These are phyloP conservation scores for Taphrorychus bicolor DNA, from an alignment of 2,888 invertebrate genomes.

Conservation along the genomic window DNA sequence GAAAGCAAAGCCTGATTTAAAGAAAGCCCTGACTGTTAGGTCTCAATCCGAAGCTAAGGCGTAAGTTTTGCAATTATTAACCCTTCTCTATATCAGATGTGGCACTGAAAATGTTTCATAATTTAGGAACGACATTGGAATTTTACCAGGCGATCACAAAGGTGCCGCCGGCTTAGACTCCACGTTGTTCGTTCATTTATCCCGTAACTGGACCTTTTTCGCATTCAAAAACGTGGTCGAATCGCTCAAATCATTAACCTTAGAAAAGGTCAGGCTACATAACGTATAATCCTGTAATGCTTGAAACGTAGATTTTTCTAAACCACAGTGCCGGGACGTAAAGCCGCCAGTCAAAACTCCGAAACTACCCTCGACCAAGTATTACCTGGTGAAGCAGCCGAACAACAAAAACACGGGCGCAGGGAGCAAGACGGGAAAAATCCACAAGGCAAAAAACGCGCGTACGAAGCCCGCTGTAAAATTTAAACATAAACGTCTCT, in stretches of 20 bases:
- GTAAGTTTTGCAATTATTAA: conserved; percentile 34
- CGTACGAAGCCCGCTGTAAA: too few relatives aligned
- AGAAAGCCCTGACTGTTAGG: conserved; percentile 59
- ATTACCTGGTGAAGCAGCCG: not conserved
- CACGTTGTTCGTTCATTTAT: conserved; percentile 69
- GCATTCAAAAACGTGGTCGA: conserved; percentile 45
- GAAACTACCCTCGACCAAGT: not conserved
- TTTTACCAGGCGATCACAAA: conserved; percentile 73
- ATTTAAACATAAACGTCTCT: too few relatives aligned
- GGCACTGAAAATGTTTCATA: not conserved
- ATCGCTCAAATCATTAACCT: conserved; percentile 13
- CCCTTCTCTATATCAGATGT: too few relatives aligned
- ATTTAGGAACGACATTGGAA: conserved; percentile 61
- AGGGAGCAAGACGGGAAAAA: not conserved
- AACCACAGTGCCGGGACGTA: not conserved
- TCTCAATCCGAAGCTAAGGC: conserved; percentile 59
- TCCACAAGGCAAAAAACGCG: too few relatives aligned
- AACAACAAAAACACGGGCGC: not conserved
- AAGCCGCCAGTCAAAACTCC: not conserved
- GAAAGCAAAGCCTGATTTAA: conserved; percentile 62
- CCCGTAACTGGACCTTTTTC: conserved; percentile 69
- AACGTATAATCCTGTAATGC: too few relatives aligned
- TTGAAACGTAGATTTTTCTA: not conserved
- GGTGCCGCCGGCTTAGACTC: conserved; percentile 80
- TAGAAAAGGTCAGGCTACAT: conserved; percentile 43